Evolutionary conservation across 2,888 invertebrate species (phyloP), one percentile per base, ranked within the genome.

Genomic region (Acanthacorydalis orientalis): DNA sequence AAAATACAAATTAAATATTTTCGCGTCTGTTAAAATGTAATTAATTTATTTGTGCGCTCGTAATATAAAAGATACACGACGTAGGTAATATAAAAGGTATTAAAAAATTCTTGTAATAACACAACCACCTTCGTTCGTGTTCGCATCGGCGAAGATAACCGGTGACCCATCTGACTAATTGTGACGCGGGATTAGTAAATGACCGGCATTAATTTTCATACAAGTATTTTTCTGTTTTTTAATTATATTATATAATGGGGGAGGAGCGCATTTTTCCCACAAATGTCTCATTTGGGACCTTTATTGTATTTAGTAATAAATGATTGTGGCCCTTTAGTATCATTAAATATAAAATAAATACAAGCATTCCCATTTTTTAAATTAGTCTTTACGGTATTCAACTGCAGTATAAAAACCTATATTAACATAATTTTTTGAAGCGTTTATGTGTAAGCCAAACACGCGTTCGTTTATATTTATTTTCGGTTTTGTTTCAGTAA

Each of bases 281-380:
- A 43, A 47, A 47, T 47, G 47, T 47, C 31, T 43, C 47, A 40
- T 43, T 37, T 43, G 47, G 47, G 47, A 47, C 39, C 39, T 33
- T 16, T 46, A 46, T 46, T 46, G 46, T 46, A 46, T 46, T 46
- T 46, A 46, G 46, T 46, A 47, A 47, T 43, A 47, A 47, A 47
- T 47, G 47, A 47, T 47, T 37, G 16, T 47, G 47, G 43, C 43
- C 35, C 47, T 43, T 42, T 42, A 47, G 47, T 47, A 42, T 47
- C 47, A 47, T 47, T 47, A 47, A 31, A 42, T 42, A 42, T 42
- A 42, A 42, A 31, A 42, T 42, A 42, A 42, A 42, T 42, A 42
- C 42, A 42, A 42, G 42, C 31, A 42, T 42, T 42, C 31, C 31
- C 42, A 31, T 42, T 42, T 42, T 42, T 42, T 37, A 37, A 37